phyloP scores from a whole-genome alignment of 2,113 vertebrate genomes.

The Bubo bubo region DNA sequence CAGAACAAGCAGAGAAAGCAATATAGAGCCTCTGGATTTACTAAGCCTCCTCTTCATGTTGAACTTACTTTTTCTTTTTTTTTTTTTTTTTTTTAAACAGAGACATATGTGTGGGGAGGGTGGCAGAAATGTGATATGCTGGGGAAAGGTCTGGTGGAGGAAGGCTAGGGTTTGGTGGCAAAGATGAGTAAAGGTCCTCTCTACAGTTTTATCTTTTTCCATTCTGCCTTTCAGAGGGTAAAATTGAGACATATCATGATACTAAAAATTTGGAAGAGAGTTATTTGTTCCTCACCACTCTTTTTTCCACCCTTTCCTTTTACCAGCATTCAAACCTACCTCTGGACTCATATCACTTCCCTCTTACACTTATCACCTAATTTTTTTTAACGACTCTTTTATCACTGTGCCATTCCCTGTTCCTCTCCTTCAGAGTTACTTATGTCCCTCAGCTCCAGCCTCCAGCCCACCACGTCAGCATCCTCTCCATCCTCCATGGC shows the following conservation, averaged over 20 bases:
- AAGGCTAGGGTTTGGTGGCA: background rate
- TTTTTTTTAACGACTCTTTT: background rate
- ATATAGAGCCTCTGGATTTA: background rate
- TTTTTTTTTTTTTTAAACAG: background rate
- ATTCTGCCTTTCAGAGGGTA: background rate
- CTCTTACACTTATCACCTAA: background rate
- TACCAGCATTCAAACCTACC: background rate
- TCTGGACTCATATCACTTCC: background rate
- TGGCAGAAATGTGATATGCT: background rate
- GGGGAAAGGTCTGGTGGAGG: background rate
- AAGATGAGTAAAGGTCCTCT: background rate
- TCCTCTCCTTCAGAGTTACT: background rate
- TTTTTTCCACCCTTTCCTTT: background rate
- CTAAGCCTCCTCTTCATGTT: background rate
- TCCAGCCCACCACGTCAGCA: background rate
- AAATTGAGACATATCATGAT: background rate
- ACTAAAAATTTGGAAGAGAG: background rate
- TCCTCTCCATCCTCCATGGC: background rate
- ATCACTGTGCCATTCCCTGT: background rate
- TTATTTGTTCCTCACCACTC: background rate
- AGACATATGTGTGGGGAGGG: too few relatives aligned
- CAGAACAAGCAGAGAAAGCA: background rate
- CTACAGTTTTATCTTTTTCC: background rate
- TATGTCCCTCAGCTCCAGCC: background rate
- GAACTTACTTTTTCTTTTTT: background rate